Evolutionary conservation across 1,140 invertebrate species (phyloP).

Genomic region (Lepeophtheirus salmonis): DNA sequence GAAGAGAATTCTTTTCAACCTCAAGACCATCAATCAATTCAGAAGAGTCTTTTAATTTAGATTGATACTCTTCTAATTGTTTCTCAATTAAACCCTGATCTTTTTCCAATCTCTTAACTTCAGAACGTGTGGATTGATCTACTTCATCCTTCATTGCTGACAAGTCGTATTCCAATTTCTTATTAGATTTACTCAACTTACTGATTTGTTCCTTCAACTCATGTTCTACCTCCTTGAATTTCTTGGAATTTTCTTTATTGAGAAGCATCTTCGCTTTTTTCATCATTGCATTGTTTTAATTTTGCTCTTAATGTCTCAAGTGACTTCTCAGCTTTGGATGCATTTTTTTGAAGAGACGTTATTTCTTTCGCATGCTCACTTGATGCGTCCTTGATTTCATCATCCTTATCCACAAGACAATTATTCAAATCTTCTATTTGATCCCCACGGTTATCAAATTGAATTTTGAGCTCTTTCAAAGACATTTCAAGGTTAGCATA

Average conservation of each 20-base stretch:
- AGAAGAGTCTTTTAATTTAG: not conserved
- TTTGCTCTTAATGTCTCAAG: not conserved
- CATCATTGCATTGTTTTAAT: not conserved
- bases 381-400: slow-evolving; percentile 3
- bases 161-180: not conserved
- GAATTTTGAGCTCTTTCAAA: not conserved
- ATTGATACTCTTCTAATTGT: not conserved
- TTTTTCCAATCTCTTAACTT: not conserved
- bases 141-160: too few relatives aligned
- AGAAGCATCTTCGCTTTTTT: not conserved
- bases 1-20: slow-evolving; percentile 1
- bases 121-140: not conserved
- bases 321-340: not conserved
- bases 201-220: not conserved
- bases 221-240: not conserved
- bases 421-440: not conserved
- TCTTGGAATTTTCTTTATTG: slow-evolving; percentile 3
- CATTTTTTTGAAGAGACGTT: not conserved
- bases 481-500: not conserved
- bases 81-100: not conserved
- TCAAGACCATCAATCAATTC: not conserved
- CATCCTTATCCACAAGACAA: not conserved
- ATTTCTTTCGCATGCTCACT: not conserved
- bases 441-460: not conserved
- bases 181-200: not conserved